A percentile compares a stretch with the other conserved stretches of the same genome.
phyloP scores from a whole-genome alignment of 2,113 vertebrate genomes.

The Rhinolophus ferrumequinum region DNA sequence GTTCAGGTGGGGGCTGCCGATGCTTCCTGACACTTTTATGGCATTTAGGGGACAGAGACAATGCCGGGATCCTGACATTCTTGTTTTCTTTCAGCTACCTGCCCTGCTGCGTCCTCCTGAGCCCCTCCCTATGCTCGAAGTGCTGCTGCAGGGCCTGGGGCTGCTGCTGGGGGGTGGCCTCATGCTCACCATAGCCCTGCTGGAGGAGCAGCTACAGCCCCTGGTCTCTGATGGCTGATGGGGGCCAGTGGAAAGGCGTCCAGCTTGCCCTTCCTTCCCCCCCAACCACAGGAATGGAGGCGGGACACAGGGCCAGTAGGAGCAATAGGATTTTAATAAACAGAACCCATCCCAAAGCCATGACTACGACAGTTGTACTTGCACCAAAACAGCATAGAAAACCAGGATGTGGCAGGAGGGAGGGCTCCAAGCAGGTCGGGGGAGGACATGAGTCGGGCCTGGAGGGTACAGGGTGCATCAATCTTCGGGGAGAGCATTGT shows the following conservation, averaged over 20 bases:
- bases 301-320: slow-evolving; percentile 83
- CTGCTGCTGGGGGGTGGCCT: slow-evolving; percentile 86
- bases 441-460: slow-evolving; percentile 13
- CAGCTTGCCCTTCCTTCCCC: slow-evolving; percentile 64
- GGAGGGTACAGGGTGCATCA: slow-evolving; percentile 43
- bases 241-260: neutral
- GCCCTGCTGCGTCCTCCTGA: slow-evolving; percentile 74
- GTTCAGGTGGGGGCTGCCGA: neutral
- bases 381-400: slow-evolving; percentile 83
- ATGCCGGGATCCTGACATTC: neutral
- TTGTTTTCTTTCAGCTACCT: slow-evolving; percentile 84
- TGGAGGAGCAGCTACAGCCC: slow-evolving; percentile 84
- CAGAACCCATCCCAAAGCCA: slow-evolving; percentile 94
- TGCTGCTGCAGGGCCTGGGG: slow-evolving; percentile 86
- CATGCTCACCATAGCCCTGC: slow-evolving; percentile 89
- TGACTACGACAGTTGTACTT: slow-evolving; percentile 83
- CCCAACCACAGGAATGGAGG: slow-evolving; percentile 66
- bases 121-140: neutral
- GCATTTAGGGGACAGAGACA: neutral
- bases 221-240: neutral
- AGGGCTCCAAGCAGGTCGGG: slow-evolving; percentile 58
- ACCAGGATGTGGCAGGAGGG: slow-evolving; percentile 61
- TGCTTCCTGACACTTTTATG: neutral
- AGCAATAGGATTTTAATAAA: slow-evolving; percentile 97
- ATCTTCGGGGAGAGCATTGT: slow-evolving; percentile 72